These are phyloP conservation scores for Lasioglossum pauxillum DNA, from an alignment of 2,888 invertebrate species.

Conservation along the genomic window DNA sequence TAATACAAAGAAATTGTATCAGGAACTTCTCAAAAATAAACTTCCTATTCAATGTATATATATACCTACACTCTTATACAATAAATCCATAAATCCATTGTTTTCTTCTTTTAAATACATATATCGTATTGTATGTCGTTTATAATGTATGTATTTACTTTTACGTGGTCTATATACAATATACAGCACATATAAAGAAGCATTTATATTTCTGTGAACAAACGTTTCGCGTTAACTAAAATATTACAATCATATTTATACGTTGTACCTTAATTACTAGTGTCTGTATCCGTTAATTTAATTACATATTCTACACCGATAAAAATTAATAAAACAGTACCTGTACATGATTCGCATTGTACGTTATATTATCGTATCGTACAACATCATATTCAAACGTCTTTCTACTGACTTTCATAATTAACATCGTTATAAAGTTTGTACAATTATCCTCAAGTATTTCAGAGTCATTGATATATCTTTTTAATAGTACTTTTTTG, in stretches of 20 bases:
- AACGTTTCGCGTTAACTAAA: slow-evolving; percentile 28
- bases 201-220: slow-evolving; percentile 29
- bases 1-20: background rate
- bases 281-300: slow-evolving; percentile 37
- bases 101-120: slow-evolving; percentile 7
- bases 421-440: slow-evolving; percentile 23
- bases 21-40: background rate
- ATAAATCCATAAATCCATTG: slow-evolving; percentile 15
- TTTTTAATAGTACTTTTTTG: slow-evolving; percentile 13
- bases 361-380: slow-evolving; percentile 17
- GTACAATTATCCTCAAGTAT: slow-evolving; percentile 28
- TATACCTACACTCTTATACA: background rate
- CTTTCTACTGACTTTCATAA: slow-evolving; percentile 14
- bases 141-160: slow-evolving; percentile 13
- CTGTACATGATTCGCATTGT: slow-evolving; percentile 31
- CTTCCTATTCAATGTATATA: background rate
- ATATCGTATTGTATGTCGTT: slow-evolving; percentile 33
- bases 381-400: slow-evolving; percentile 3
- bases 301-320: slow-evolving; percentile 35
- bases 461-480: slow-evolving; percentile 8
- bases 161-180: slow-evolving; percentile 33
- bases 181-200: slow-evolving; percentile 29
- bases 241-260: slow-evolving; percentile 12
- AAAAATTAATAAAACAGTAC: slow-evolving; percentile 42
- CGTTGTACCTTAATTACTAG: slow-evolving; percentile 42